These are phyloP conservation scores for Amitus sp. DNA, from an alignment of 2,888 invertebrate genomes.

Conservation along the genomic window DNA sequence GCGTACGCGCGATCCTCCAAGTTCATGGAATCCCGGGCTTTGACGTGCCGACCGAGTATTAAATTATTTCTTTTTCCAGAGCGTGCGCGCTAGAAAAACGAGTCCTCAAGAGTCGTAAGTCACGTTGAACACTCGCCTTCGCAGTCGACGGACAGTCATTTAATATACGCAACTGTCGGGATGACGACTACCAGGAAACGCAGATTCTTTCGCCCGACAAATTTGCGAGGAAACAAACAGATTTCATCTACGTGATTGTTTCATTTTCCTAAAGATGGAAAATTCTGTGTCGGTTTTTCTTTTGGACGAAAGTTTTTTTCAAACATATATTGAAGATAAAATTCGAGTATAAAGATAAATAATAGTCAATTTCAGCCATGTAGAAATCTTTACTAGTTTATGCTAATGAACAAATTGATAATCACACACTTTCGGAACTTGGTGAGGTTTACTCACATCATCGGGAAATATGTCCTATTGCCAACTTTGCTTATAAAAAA, in stretches of 20 bases:
- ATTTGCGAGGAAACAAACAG: neutral
- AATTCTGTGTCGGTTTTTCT: too few species aligned
- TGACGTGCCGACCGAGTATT: slow-evolving; percentile 38
- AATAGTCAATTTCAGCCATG: too few species aligned
- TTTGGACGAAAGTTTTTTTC: too few species aligned
- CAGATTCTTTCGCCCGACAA: neutral
- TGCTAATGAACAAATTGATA: too few species aligned
- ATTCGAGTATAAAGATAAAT: too few species aligned
- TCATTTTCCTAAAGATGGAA: too few species aligned
- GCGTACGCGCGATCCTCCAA: slow-evolving; percentile 35
- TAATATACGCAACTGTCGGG: slow-evolving; percentile 22
- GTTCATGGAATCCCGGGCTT: slow-evolving; percentile 39
- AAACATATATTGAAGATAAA: too few species aligned
- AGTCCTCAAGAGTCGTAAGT: slow-evolving; percentile 29
- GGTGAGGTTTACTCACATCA: too few species aligned
- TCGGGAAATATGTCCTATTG: too few species aligned
- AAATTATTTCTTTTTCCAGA: slow-evolving; percentile 35
- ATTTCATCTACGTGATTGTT: neutral
- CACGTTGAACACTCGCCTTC: slow-evolving; percentile 17
- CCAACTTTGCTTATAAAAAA: too few species aligned
- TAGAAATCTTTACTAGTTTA: too few species aligned
- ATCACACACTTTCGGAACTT: too few species aligned
- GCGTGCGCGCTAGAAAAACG: slow-evolving; percentile 25
- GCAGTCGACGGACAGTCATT: slow-evolving; percentile 27
- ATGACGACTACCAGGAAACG: slow-evolving; percentile 16